Evolutionary conservation across 2,113 vertebrate genomes (phyloP), one percentile per base, ranked within the genome.

Genomic region (Rhegmatorhina hoffmannsi): DNA sequence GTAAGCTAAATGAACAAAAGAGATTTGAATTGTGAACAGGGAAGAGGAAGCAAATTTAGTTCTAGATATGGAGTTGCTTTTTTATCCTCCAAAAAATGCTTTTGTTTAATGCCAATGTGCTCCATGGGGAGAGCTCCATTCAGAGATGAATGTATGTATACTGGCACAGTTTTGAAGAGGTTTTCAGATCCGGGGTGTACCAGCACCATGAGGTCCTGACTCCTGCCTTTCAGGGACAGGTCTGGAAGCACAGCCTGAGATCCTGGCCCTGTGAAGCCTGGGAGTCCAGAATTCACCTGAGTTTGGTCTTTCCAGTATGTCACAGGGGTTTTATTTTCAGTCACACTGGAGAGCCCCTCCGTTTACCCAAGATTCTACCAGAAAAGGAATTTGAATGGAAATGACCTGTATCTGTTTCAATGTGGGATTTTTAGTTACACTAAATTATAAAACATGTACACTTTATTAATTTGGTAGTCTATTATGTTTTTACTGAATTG

Each of bases 91-190:
- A 56, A 58, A 82, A 69, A 87, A 46, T 36, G 33, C 25, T 60
- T 87, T 40, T 60, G 16, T 56, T 4, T 17, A 23, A 86, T 4
- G 3, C 10, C 19, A 63, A 4, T 14, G 7, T 58, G 29, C 16
- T 33, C 17, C 44, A 26, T 4, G 29, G n/a, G 24, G 47, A 56
- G 52, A 62, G 46, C 15, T 46, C 40, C 25, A 33, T 15, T n/a
- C 31, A 56, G 24, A 55, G 31, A 9, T 0, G 4, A 8, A 9
- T 7, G 4, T 58, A 9, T 7, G 5, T 58, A 8, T 36, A 14
- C 31, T 58, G 49, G 64, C 44, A 60, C 26, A 44, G 34, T 33
- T 83, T 31, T 60, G 34, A 62, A 53, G 26, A 56, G n/a, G 18
- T 20, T 47, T 74, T 68, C n/a, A 47, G 36, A 21, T 33, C 62